Evolutionary conservation across 2,888 invertebrate genomes (phyloP).

Genomic region (Cordilura impudica): DNA sequence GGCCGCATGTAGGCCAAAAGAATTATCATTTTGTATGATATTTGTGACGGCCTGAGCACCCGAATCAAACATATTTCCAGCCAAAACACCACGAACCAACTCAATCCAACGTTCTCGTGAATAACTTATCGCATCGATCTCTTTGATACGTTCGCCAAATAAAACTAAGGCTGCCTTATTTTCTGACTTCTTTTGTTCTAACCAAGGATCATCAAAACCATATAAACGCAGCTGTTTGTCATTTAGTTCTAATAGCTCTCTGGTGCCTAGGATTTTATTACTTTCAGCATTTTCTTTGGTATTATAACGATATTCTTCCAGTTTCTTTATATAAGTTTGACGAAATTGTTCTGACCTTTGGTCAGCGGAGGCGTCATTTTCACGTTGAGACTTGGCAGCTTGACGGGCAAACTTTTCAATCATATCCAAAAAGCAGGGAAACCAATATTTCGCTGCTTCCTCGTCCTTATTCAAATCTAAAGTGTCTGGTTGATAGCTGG

Average conservation of each 20-base stretch:
- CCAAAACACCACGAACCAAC: constrained; percentile 83
- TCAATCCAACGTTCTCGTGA: constrained; percentile 82
- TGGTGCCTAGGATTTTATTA: constrained; percentile 88
- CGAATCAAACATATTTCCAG: constrained; percentile 98
- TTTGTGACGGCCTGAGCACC: constrained; percentile 94
- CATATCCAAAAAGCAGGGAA: constrained; percentile 92
- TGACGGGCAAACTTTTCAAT: constrained; percentile 90
- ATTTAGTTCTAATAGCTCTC: constrained; percentile 93
- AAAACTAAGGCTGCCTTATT: constrained; percentile 88
- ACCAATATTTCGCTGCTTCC: constrained; percentile 94
- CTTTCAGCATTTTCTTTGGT: constrained; percentile 65
- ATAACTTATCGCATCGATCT: constrained; percentile 84
- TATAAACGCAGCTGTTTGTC: constrained; percentile 94
- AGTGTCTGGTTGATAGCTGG: constrained; percentile 93
- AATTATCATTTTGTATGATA: constrained; percentile 85
- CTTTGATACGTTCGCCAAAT: constrained; percentile 83
- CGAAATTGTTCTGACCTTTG: constrained; percentile 90
- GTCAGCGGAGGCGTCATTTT: constrained; percentile 82
- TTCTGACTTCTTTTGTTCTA: constrained; percentile 91
- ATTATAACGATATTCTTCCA: constrained; percentile 78
- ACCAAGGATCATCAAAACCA: constrained; percentile 94
- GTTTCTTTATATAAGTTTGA: constrained; percentile 88
- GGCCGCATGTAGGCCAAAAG: constrained; percentile 90
- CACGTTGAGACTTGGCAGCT: constrained; percentile 86
- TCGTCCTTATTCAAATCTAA: constrained; percentile 91